phyloP scores from a whole-genome alignment of 37 sponge, comb jelly and placozoan genomes.

The Spongilla lacustris region DNA sequence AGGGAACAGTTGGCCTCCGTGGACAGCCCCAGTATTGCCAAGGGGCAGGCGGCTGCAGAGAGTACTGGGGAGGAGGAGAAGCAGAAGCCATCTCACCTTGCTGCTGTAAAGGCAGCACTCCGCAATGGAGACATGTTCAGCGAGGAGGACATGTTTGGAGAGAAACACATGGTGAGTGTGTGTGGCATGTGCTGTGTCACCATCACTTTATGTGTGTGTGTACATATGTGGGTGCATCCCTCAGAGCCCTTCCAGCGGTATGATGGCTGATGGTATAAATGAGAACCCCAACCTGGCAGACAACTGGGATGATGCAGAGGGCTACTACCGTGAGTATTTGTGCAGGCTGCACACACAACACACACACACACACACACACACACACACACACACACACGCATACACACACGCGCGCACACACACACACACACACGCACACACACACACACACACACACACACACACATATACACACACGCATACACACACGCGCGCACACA shows the following conservation, averaged over 20 bases:
- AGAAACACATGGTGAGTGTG: slow-evolving; percentile 55
- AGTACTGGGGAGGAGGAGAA: slow-evolving; percentile 10
- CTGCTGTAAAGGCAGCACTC: slow-evolving; percentile 52
- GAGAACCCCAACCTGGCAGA: slow-evolving; percentile 91
- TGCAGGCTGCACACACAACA: background rate
- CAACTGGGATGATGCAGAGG: slow-evolving; percentile 97
- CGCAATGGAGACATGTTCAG: slow-evolving; percentile 80
- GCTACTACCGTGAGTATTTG: slow-evolving; percentile 86
- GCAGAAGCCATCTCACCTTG: slow-evolving; percentile 24
- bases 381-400: background rate
- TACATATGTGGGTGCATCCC: background rate
- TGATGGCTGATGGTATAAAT: slow-evolving; percentile 38
- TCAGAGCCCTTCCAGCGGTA: slow-evolving; percentile 36
- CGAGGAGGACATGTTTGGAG: slow-evolving; percentile 76
- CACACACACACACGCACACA: no score
- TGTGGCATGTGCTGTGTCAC: slow-evolving; percentile 8
- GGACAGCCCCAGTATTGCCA: slow-evolving; percentile 1
- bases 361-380: background rate
- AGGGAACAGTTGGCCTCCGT: background rate
- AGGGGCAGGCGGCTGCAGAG: background rate
- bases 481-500: no score
- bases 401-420: background rate
- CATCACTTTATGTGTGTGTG: background rate
- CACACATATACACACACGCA: background rate
- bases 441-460: no score